Evolutionary conservation across 2,888 invertebrate genomes (phyloP).

Genomic region (Amblyjoppa fuscipennis): DNA sequence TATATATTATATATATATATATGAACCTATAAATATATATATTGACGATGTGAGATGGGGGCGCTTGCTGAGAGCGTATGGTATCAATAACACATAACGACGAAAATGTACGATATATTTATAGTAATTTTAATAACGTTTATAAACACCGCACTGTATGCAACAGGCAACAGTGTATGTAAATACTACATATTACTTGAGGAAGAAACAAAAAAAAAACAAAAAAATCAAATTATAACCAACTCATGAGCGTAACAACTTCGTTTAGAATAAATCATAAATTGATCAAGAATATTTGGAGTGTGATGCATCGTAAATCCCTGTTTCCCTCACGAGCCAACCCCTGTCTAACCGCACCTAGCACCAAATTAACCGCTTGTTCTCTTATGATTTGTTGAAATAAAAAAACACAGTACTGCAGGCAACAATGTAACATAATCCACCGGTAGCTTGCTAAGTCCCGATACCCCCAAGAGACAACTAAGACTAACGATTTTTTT

Average conservation of each 20-base stretch:
- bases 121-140: conserved; percentile 85
- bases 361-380: conserved; percentile 78
- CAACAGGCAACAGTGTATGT: conserved; percentile 78
- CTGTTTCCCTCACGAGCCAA: conserved; percentile 53
- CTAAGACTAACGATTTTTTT: conserved; percentile 8
- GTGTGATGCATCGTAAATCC: conserved; percentile 77
- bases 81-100: conserved; percentile 77
- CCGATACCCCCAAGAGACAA: not conserved
- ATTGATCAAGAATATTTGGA: conserved; percentile 80
- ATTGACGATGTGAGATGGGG: conserved; percentile 66
- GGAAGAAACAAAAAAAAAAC: conserved; percentile 69
- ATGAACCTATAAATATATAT: conserved; percentile 72
- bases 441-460: conserved; percentile 25
- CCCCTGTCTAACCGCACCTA: conserved; percentile 63
- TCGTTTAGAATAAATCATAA: conserved; percentile 85
- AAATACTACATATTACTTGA: conserved; percentile 81
- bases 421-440: conserved; percentile 31
- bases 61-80: conserved; percentile 76
- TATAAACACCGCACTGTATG: conserved; percentile 80
- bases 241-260: conserved; percentile 83
- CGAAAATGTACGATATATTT: conserved; percentile 84
- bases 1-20: conserved; percentile 69
- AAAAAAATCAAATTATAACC: conserved; percentile 79
- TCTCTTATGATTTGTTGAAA: conserved; percentile 75
- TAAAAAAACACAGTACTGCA: conserved; percentile 77